Base-by-base conservation (phyloP, 2,797 vertebrate genomes). In the Halcyon chelicuti region DNA sequence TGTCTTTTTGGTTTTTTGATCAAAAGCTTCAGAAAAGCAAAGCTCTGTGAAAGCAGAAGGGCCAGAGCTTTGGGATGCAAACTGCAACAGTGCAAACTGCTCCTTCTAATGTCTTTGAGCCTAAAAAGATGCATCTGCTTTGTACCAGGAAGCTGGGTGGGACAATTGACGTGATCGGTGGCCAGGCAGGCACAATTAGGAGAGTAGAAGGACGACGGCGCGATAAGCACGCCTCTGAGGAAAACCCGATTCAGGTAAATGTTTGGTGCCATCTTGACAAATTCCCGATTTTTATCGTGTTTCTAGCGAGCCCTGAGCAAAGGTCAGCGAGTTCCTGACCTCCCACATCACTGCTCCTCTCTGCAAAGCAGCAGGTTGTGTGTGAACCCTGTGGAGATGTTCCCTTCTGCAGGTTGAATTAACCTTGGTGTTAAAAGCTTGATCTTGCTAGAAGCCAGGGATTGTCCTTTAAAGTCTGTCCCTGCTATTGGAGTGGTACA, bases 221-320 rank as follows among this genome's bases (percentile, higher is more conserved):
- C 5, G 98, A 98, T 37, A 98, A 97, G 42, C 97, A 97, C 3
- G 97, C 96, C 54, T 88, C 97, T 1, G 98, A 98, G 90, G 97
- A 98, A 15, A 98, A 98, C 79, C 97, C 97, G 15, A 98, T 98
- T 29, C 97, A 98, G 98, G 98, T 98, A 94, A 91, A 23, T 28
- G 22, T 18, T 15, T 54, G 37, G 20, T 4, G 10, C 65, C 16
- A 3, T 26, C 85, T 47, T 40, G 8, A 22, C 55, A n/a, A 4
- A 23, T 6, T 58, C 9, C 67, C 82, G 25, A 1, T 46, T 37
- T 40, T 55, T n/a, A 7, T 2, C 72, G 51, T 28, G 2, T 33
- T 74, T 52, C 8, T 49, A 1, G 17, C 22, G 54, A 94, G 0
- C 46, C 44, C 51, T 51, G 76, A 77, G 74, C 28, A 60, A 22